Evolutionary conservation across 1,140 invertebrate species (phyloP).

Genomic region (Hermatobates lingyangjiaoensis): DNA sequence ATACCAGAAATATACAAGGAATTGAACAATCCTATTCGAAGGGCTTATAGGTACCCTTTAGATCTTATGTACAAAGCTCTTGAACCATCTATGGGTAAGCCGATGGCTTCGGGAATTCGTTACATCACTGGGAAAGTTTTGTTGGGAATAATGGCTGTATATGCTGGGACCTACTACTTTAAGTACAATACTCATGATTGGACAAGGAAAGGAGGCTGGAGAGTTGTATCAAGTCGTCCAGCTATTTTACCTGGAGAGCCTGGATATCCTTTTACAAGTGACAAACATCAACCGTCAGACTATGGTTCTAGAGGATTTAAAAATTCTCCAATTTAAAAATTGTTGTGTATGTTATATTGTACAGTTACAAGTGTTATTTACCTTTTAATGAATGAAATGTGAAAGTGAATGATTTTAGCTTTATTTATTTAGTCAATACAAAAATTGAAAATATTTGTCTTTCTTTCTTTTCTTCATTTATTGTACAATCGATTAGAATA

Average conservation of each 20-base stretch:
- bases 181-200: constrained; percentile 61
- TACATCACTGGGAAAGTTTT: constrained; percentile 40
- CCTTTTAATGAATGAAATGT: no score
- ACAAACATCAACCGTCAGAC: background rate
- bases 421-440: no score
- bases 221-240: constrained; percentile 29
- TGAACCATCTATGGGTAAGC: constrained; percentile 2
- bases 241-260: constrained; percentile 27
- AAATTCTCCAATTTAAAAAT: constrained; percentile 9
- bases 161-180: constrained; percentile 44
- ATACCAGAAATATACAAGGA: constrained; percentile 44
- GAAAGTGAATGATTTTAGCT: no score
- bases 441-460: no score
- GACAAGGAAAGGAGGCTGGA: constrained; percentile 47
- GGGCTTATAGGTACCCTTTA: constrained; percentile 50
- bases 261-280: background rate
- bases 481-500: no score
- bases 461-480: no score
- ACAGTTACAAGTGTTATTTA: no score
- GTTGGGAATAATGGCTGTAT: constrained; percentile 28
- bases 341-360: no score
- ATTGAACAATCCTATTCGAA: constrained; percentile 54
- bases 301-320: constrained; percentile 10
- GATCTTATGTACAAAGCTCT: constrained; percentile 24
- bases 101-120: constrained; percentile 31